Conservation (phyloP, 2,797 vertebrate genomes). For the Brotula barbata region DNA sequence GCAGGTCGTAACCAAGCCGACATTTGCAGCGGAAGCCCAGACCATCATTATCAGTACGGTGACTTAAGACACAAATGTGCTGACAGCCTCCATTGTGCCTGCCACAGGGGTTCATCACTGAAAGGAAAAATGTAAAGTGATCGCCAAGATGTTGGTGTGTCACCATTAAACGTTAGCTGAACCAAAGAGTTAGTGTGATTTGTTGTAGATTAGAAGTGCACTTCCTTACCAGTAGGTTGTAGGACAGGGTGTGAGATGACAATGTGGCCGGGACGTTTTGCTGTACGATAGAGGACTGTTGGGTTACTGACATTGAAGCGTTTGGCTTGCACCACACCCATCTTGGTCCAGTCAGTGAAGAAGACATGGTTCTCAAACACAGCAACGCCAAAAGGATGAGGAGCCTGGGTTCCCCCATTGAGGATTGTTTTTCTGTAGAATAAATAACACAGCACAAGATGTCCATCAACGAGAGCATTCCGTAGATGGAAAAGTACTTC, state of each 20-base stretch:
- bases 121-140: neutral
- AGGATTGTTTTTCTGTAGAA: constrained; percentile 74
- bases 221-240: constrained; percentile 72
- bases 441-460: neutral
- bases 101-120: constrained; percentile 78
- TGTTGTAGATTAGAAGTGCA: neutral
- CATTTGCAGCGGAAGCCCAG: constrained; percentile 80
- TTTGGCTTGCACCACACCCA: constrained; percentile 76
- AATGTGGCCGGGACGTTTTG: constrained; percentile 71
- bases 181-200: neutral
- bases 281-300: constrained; percentile 68
- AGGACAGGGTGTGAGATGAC: constrained; percentile 68
- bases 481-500: neutral
- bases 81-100: constrained; percentile 78
- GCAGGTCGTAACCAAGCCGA: constrained; percentile 76
- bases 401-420: constrained; percentile 70
- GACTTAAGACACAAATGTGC: constrained; percentile 79
- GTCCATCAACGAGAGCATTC: neutral
- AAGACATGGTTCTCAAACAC: constrained; percentile 80
- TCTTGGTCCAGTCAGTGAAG: constrained; percentile 81
- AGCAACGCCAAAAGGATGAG: constrained; percentile 76
- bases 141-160: neutral
- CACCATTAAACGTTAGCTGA: neutral
- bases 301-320: constrained; percentile 76
- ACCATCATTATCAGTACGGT: constrained; percentile 74